Evolutionary conservation across 2,113 vertebrate species (phyloP), one percentile per base, ranked within the genome.

Genomic region (Sturnira hondurensis): DNA sequence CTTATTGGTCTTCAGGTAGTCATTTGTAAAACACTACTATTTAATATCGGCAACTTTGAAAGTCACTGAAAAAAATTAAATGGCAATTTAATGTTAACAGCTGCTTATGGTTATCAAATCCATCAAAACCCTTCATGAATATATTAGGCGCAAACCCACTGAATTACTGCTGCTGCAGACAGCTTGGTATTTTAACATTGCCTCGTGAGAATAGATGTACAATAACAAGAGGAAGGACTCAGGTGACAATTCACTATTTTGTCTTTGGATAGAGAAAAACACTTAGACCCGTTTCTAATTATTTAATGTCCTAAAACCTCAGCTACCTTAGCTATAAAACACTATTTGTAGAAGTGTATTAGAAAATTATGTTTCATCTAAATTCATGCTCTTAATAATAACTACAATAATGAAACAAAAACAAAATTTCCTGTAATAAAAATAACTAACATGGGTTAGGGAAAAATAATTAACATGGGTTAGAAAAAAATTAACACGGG

Each of bases 41-140:
- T 97, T 96, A 96, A 97, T 97, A 96, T 97, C 84, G 97, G 97
- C 97, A 97, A 96, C 94, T 97, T 93, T 97, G 97, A 97, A 97
- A 97, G 97, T 97, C 96, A 97, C 96, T 94, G 94, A 96, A 97
- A 97, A 97, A 97, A 97, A 93, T 96, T 96, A 97, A 97, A 97
- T 97, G 97, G 96, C 97, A 97, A 89, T 96, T 97, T 96, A 97
- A 97, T 97, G 97, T 97, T 97, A 97, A 96, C 93, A 96, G 96
- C 86, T 96, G 86, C 96, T 97, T 96, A 96, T 97, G 86, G 95
- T 97, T 97, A 97, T 94, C 97, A 97, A 96, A 97, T 97, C 97
- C 97, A 97, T 97, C 97, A 97, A 95, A 96, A 71, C 94, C 95
- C 74, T 97, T 97, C 97, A 97, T 97, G 97, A 97, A 97, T 97